Base-by-base conservation (phyloP, 2,888 invertebrate species). In the Platypus cylindrus region DNA sequence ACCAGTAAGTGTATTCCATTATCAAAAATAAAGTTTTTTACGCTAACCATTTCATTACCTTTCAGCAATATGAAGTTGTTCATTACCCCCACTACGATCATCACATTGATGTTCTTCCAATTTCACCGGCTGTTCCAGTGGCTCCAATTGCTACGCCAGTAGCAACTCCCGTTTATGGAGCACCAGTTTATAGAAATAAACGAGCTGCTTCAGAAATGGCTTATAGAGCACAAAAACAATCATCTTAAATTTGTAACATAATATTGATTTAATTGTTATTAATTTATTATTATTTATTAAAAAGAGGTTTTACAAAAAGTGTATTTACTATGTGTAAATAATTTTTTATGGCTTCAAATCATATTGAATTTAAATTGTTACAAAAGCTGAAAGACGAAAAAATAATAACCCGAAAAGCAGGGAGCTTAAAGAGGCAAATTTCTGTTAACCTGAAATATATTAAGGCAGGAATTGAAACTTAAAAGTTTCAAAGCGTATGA, bases 11-110 rank as follows among this genome's bases (percentile, higher is more conserved):
- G 17, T 28, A 25, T 22, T 9, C 3, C 26, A 7, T 12, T 24
- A 16, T n/a, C n/a, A n/a, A n/a, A n/a, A n/a, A n/a, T n/a, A n/a
- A n/a, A 30, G 25, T 37, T 37, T 43, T 44, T 34, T 5, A 18
- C 5, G 11, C 3, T 30, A n/a, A 5, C 16, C 9, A 18, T 16
- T 23, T 30, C 22, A 11, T 32, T 32, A 14, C 14, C 5, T 36
- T 64, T 65, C 62, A 50, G 75, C 82, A 48, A 83, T 85, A 85
- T 54, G 85, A 86, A 66, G 83, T 86, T 31, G 78, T 84, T 46
- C 85, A 85, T 59, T 83, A 82, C 55, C 79, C 79, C 15, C 75
- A 43, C 15, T 20, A 40, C 12, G 44, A 44, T 17, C 44, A 41
- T 23, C 41, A 44, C 16, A 32, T 40, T 18, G 41, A 40, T 18